phyloP scores from a whole-genome alignment of 2,888 invertebrate genomes.

The Oconnorella tubifera region DNA sequence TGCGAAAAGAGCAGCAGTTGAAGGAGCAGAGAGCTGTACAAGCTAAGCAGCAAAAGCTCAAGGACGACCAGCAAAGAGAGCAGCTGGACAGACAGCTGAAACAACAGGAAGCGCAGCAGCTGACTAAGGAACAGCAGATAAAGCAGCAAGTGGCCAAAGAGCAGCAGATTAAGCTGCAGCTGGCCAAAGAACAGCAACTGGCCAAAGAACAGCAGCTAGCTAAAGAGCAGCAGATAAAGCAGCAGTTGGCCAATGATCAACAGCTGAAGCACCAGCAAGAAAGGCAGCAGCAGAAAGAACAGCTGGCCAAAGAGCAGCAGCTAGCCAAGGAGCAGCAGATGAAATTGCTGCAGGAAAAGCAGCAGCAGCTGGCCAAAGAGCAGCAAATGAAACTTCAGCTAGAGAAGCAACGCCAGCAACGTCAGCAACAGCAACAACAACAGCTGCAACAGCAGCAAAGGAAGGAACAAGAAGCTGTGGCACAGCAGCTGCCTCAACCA shows the following conservation, averaged over 20 bases:
- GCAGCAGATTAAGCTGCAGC: neutral
- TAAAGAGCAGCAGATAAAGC: neutral
- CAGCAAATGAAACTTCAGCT: neutral
- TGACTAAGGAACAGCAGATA: neutral
- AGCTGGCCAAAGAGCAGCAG: too few relatives aligned
- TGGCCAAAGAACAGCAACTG: neutral
- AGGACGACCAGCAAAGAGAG: neutral
- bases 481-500: too few relatives aligned
- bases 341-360: neutral
- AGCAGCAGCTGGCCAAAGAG: neutral
- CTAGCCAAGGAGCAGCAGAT: neutral
- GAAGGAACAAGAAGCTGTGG: neutral
- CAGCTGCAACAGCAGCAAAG: neutral
- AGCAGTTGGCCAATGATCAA: neutral
- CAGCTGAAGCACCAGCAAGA: neutral
- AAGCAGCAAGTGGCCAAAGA: neutral
- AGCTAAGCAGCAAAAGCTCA: neutral
- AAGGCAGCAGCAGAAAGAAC: slow-evolving; percentile 2
- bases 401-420: too few relatives aligned
- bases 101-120: neutral
- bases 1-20: neutral
- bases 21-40: neutral
- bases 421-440: neutral
- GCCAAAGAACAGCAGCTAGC: neutral
- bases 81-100: neutral